Base-by-base conservation (phyloP, 2,888 invertebrate genomes). In the Eutolmus rufibarbis region DNA sequence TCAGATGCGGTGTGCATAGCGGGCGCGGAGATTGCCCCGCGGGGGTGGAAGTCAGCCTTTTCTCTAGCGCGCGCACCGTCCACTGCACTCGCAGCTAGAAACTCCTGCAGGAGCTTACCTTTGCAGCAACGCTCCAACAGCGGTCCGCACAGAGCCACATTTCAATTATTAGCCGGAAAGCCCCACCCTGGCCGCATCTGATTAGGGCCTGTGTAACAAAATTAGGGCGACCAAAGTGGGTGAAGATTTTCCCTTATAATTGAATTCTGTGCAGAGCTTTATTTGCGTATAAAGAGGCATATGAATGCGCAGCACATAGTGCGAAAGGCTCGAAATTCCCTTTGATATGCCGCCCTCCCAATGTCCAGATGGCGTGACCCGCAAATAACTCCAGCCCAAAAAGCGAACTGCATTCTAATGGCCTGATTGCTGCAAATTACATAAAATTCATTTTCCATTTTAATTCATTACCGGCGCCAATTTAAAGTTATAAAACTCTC, bases 261-360 rank as follows among this genome's bases (percentile, higher is more conserved):
- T 86, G 84, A 82, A 87, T 86, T 88, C 86, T 86, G 40, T 46
- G 76, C 56, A 81, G 84, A 86, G 88, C 81, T 74, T 66, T 84
- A 86, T 86, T 82, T 82, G 84, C 31, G n/a, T 66, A 37, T 23
- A 57, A 82, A 57, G 57, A 56, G 82, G n/a, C 37, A 9, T 51
- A 56, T 12, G 66, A 81, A n/a, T 81, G 31, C 46, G 43, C 16
- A 37, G 66, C 37, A 82, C 31, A 31, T 34, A 34, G 19, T 34
- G n/a, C 19, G 66, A 66, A 66, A 7, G 37, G 31, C 76, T 31
- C 66, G 19, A 12, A 16, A 5, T 34, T 28, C 56, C 56, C 51
- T 81, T 43, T 81, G 31, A 51, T 56, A 51, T 51, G 28, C 5
- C 81, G 14, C 31, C 12, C 5, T n/a, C 9, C 66, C 5, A 14